Evolutionary conservation across 2,888 invertebrate species (phyloP), one percentile per base, ranked within the genome.

Genomic region (Monoplex corrugatus): DNA sequence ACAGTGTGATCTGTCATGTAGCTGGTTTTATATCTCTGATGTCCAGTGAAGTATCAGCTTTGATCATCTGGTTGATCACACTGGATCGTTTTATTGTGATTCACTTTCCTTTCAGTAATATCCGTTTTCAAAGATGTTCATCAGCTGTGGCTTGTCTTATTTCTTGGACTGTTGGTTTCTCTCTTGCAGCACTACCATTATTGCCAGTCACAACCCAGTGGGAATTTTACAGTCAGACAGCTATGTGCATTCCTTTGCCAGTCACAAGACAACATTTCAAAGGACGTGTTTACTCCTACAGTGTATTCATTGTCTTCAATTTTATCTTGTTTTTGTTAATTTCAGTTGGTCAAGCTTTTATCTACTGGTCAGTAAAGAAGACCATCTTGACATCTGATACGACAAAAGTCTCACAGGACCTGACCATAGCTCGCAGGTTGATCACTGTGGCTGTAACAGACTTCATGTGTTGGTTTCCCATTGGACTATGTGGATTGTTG

Each of bases 21-120:
- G 32, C 72, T 72, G 72, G 72, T 32, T 72, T 72, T 32, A 13
- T 72, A 0, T 72, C 32, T 72, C 72, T 72, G 28, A n/a, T 72
- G 72, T 72, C 72, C 32, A 72, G 72, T 72, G 72, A 72, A n/a
- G 72, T 72, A 32, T 72, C 72, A n/a, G 72, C 72, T 32, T n/a
- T 72, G 6, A 72, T 72, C 32, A 72, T 72, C 32, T 72, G 72
- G 32, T 32, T 72, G 32, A 72, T 72, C n/a, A n/a, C 72, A 32
- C 32, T 72, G 28, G 72, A 72, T 72, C 72, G 72, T 57, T 72
- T 72, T 57, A 3, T 32, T 72, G 72, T 32, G 32, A 6, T 72
- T 5, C 72, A 32, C 32, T 72, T 72, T n/a, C 72, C 72, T 13
- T 72, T 72, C 0, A 72, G 72, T 32, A 72, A 10, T 0, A 13